Evolutionary conservation across 2,113 vertebrate genomes (phyloP).

Genomic region (Leucosticte australis): DNA sequence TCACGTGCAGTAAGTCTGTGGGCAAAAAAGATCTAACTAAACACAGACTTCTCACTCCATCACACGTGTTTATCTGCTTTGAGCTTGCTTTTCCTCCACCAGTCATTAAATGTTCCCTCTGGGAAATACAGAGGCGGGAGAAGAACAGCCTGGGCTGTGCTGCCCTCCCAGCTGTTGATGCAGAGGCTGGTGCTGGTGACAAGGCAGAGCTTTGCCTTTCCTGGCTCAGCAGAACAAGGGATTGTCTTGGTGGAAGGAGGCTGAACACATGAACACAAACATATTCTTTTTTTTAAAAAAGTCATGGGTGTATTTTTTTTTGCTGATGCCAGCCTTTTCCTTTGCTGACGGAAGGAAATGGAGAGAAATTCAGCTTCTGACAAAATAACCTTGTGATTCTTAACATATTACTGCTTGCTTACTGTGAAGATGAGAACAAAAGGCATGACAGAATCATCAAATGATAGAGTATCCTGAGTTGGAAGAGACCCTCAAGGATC

Average conservation of each 20-base stretch:
- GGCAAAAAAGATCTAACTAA: neutral
- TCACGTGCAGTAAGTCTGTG: neutral
- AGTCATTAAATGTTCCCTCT: neutral
- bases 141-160: neutral
- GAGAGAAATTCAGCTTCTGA: neutral
- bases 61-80: neutral
- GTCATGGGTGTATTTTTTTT: neutral
- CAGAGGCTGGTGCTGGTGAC: neutral
- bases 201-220: neutral
- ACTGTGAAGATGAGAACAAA: neutral
- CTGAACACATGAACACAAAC: neutral
- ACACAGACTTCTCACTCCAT: neutral
- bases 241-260: neutral
- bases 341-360: neutral
- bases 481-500: neutral
- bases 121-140: rapidly evolving
- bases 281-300: neutral
- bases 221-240: neutral
- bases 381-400: neutral
- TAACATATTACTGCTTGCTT: neutral
- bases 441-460: neutral
- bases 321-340: slow-evolving; percentile 28
- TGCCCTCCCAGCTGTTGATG: neutral
- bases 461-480: neutral
- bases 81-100: neutral